Base-by-base conservation (phyloP, 37 sponge, comb jelly and placozoan species). In the Axinella damicornis region DNA sequence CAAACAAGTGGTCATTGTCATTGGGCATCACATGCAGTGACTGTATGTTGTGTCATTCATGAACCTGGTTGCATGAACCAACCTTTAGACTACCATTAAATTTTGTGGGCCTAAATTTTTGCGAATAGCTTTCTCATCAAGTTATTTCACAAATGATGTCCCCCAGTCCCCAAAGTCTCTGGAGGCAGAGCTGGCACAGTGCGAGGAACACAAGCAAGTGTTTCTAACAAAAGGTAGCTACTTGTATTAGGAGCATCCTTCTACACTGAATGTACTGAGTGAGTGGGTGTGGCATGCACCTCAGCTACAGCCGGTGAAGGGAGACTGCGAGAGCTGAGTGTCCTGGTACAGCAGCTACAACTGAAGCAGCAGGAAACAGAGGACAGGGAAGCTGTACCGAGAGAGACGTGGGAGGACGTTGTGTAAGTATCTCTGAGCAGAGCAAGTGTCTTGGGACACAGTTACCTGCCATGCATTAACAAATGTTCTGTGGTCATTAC, bases 181-280 rank as follows among this genome's bases (percentile, higher is more conserved):
- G 27, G 69, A 69, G 13, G 2, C 34, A 5, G 34, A 35, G 5
- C 18, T 69, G 22, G 36, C 35, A 0, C 34, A 37, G 69, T 69
- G 69, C 31, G 69, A 69, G 31, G 69, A 69, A 21, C 69, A 69
- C 21, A 69, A 69, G 69, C 27, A 33, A 22, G 27, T 69, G 19
- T 37, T 37, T 20, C 0, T 19, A 20, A 6, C 34, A 22, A 35
- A 69, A 69, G 69, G 69, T 69, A 6, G 22, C n/a, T n/a, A n/a
- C n/a, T 28, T 22, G 15, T 31, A 28, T 65, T 31, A 15, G 28
- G 28, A 25, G 4, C 64, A 62, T 62, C 6, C n/a, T n/a, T n/a
- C 19, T 34, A 17, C 36, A 69, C 21, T 69, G 69, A 35, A 31
- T 30, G 22, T 22, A 31, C 32, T 32, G 37, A 32, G 21, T 22